Base-by-base conservation (phyloP, 2,888 invertebrate species). In the Eupithecia exiguata region DNA sequence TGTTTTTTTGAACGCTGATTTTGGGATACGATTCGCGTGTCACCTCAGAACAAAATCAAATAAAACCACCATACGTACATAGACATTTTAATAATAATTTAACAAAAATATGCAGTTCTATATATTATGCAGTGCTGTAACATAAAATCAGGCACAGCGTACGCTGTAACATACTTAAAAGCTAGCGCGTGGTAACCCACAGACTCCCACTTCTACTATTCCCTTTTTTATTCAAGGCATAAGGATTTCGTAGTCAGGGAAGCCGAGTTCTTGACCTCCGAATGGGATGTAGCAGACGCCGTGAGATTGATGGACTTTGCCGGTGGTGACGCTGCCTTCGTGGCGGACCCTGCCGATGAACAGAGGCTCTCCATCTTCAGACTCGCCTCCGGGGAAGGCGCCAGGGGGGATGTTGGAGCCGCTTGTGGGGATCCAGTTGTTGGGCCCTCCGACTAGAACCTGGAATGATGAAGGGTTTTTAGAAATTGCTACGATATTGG, bases 201-300 rank as follows among this genome's bases (percentile, higher is more conserved):
- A 58, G 25, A 25, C 58, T 58, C 3, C 25, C 25, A 21, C 58
- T 53, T 53, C 53, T 49, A n/a, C 49, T 43, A 16, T 46, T 46
- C 0, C 16, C 6, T 16, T 30, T 62, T 35, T 36, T 0, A 3
- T 18, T 89, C 90, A 94, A 78, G 88, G 84, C 80, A 96, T 92
- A 74, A 98, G 96, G 82, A 98, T 93, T 94, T 98, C 98, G 86
- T 97, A 98, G 69, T 97, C 97, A n/a, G 96, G 95, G 94, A 96
- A 97, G 68, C 96, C 96, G 73, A 97, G 89, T 87, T 98, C 98
- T 83, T 96, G 95, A 63, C 98, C 98, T 0, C 94, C 97, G 86
- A 96, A 98, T 18, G 98, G 96, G 90, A 98, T 97, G 95, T 98
- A 98, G 88, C 97, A 96, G 71, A 96, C 96, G 38, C 96, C 96